Conservation (phyloP, 2,113 vertebrate species). For the Malaclemys terrapin region DNA sequence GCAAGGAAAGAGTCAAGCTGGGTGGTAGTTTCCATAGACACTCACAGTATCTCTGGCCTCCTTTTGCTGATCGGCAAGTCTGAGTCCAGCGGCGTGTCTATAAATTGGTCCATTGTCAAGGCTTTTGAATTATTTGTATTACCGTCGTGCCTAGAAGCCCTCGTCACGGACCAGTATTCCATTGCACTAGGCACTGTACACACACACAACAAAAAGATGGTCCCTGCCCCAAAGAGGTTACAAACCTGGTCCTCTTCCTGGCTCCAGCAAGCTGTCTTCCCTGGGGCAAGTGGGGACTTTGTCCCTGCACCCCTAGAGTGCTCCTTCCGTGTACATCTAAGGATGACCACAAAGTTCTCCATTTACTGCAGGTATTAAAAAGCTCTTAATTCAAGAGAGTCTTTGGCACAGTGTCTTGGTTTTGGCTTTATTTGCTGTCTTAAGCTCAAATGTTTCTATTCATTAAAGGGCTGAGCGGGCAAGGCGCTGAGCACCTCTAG, state of each 20-base stretch:
- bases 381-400: not conserved
- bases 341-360: not conserved
- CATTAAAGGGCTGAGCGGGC: not conserved
- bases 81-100: not conserved
- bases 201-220: not conserved
- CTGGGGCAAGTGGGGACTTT: not conserved
- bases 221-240: not conserved
- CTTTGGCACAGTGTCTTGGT: not conserved
- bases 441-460: not conserved
- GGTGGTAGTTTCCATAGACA: not conserved
- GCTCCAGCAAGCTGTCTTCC: not conserved
- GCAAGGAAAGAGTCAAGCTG: not conserved
- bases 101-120: not conserved
- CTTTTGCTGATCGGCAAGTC: not conserved
- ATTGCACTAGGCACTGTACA: not conserved
- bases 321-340: not conserved
- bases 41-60: not conserved
- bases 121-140: not conserved
- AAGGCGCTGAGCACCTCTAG: not conserved
- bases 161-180: not conserved
- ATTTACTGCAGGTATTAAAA: not conserved
- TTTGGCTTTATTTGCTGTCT: not conserved
- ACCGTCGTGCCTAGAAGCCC: not conserved
- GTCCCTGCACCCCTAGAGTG: not conserved
- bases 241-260: not conserved